These are phyloP conservation scores for Tetraneura akinire DNA, from an alignment of 1,140 invertebrate genomes.

Conservation along the genomic window DNA sequence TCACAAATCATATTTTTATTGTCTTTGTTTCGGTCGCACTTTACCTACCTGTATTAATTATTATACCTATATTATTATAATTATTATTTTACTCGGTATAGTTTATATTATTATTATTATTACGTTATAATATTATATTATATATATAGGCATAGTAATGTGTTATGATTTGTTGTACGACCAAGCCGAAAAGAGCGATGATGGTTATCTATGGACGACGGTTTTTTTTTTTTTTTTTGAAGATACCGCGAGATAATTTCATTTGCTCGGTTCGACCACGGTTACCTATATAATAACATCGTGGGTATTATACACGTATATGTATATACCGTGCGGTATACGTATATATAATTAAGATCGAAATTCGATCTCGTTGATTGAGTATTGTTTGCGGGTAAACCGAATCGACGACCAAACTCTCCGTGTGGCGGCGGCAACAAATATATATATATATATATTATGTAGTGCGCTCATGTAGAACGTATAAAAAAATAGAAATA, in stretches of 20 bases:
- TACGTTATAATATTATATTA: too few species aligned
- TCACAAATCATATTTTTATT: too few species aligned
- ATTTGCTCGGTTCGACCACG: too few species aligned
- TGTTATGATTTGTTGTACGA: background rate
- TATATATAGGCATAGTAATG: too few species aligned
- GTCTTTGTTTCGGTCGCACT: too few species aligned
- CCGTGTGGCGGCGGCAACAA: background rate
- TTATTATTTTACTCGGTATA: too few species aligned
- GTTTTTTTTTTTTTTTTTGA: background rate
- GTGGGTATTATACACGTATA: too few species aligned
- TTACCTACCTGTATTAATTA: too few species aligned
- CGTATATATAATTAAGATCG: slow-evolving; percentile 44
- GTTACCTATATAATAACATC: too few species aligned
- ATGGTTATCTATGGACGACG: background rate
- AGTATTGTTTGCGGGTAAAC: slow-evolving; percentile 44
- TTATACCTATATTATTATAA: too few species aligned
- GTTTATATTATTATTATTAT: too few species aligned
- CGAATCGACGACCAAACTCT: background rate
- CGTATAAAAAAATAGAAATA: background rate
- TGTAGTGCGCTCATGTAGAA: too few species aligned
- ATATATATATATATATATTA: background rate
- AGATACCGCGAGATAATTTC: slow-evolving; percentile 1
- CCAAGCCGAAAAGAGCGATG: background rate
- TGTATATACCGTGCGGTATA: background rate
- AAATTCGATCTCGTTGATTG: slow-evolving; percentile 49